Evolutionary conservation across 2,888 invertebrate species (phyloP).

Genomic region (Autographa gamma): DNA sequence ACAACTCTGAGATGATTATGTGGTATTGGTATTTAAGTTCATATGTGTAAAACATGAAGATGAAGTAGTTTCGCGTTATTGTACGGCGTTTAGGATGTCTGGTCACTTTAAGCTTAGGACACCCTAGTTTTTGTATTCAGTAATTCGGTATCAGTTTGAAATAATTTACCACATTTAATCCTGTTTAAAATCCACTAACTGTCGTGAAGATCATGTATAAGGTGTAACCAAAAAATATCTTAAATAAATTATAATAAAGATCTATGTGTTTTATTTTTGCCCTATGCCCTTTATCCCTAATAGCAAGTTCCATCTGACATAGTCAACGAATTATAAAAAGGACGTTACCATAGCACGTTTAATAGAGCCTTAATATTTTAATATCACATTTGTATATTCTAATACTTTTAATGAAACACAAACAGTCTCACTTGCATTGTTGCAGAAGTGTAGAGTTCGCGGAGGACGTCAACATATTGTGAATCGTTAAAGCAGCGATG

Average conservation of each 20-base stretch:
- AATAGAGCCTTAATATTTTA: no score
- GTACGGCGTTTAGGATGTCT: slow-evolving; percentile 5
- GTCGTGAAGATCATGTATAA: slow-evolving; percentile 51
- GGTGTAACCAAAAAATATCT: slow-evolving; percentile 59
- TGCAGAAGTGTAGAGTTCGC: no score
- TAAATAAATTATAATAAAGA: slow-evolving; percentile 53
- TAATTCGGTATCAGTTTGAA: slow-evolving; percentile 13
- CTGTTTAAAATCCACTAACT: slow-evolving; percentile 29
- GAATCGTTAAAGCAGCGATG: no score
- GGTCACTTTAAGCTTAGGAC: not conserved
- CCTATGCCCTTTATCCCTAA: not conserved
- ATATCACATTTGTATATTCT: no score
- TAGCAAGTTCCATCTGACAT: no score
- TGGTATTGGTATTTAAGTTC: slow-evolving; percentile 5
- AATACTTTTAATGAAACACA: no score
- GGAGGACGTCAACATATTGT: no score
- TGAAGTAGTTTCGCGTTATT: not conserved
- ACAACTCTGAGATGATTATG: not conserved
- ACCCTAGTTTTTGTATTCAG: slow-evolving; percentile 29
- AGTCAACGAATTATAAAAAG: no score
- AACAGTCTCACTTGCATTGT: no score
- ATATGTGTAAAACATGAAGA: not conserved
- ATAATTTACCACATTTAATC: slow-evolving; percentile 16
- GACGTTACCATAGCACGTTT: no score
- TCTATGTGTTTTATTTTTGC: slow-evolving; percentile 20